Percentiles rank a stretch among this genome's conserved stretches.
These are phyloP conservation scores for Aplidium turbinatum DNA, from an alignment of 23 tunicate species.

Conservation along the genomic window DNA sequence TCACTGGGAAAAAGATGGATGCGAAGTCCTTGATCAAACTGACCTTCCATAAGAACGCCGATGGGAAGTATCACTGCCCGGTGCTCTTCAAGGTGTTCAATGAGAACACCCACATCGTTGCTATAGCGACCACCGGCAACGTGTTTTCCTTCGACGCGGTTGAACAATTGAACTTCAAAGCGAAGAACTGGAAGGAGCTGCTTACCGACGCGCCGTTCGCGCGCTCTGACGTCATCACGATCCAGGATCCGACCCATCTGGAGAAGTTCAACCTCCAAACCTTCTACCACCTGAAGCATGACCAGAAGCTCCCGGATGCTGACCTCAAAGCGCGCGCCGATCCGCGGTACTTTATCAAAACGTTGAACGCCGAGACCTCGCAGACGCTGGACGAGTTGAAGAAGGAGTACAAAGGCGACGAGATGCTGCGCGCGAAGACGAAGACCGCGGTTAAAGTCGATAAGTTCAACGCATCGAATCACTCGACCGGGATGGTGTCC, in stretches of 20 bases:
- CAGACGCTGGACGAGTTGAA: slow-evolving; percentile 78
- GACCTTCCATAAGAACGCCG: slow-evolving; percentile 88
- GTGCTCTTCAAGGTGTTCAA: slow-evolving; percentile 88
- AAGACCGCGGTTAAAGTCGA: slow-evolving; percentile 44
- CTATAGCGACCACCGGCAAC: slow-evolving; percentile 86
- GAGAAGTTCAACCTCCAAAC: slow-evolving; percentile 90
- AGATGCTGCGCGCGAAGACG: slow-evolving; percentile 51
- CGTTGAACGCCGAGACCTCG: slow-evolving; percentile 73
- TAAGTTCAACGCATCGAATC: slow-evolving; percentile 76
- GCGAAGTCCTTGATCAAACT: slow-evolving; percentile 68
- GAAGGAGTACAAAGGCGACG: slow-evolving; percentile 80
- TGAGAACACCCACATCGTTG: slow-evolving; percentile 87
- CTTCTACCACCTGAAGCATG: slow-evolving; percentile 83
- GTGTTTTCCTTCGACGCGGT: slow-evolving; percentile 92
- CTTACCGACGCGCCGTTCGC: slow-evolving; percentile 74
- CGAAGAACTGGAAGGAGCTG: slow-evolving; percentile 92
- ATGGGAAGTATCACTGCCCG: slow-evolving; percentile 97
- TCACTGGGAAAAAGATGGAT: slow-evolving; percentile 93
- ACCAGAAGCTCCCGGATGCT: slow-evolving; percentile 82
- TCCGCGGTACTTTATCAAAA: slow-evolving; percentile 80
- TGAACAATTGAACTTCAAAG: slow-evolving; percentile 87
- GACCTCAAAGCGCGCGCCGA: slow-evolving; percentile 71
- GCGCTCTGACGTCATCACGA: slow-evolving; percentile 74
- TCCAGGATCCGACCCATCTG: slow-evolving; percentile 85
- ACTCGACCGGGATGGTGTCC: slow-evolving; percentile 81